Evolutionary conservation across 2,888 invertebrate genomes (phyloP), one percentile per base, ranked within the genome.

Genomic region (Gymnocheta viridis): DNA sequence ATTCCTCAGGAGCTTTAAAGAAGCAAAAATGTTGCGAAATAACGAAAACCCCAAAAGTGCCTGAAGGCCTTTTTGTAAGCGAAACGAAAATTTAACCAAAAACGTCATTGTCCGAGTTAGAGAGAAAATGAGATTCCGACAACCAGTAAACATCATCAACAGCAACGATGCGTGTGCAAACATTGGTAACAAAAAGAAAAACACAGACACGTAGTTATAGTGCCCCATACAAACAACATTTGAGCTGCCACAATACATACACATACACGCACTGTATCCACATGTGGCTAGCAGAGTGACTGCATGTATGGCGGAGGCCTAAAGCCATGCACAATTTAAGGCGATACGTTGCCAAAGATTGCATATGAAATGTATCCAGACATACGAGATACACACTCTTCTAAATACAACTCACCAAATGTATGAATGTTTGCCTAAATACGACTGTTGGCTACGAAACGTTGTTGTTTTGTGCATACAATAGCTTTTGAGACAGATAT

Each of bases 111-210:
- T 49, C 49, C 54, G 72, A 69, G 77, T 81, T 81, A 69, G 67
- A 77, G 77, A 72, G 72, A 73, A 47, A 32, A 58, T 14, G 32
- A 47, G 70, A 72, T 19, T 56, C 47, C 62, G 81, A 78, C 84
- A 81, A 81, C 64, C 81, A 84, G 77, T 77, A 74, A 84, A 81
- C 69, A 81, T 81, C 77, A 81, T 67, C 81, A 80, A 54, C 76
- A 72, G 62, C 72, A 67, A 60, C 47, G 54, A 84, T 84, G 84
- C 81, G 73, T 83, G 76, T 78, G 73, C 54, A 78, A 84, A 84
- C 84, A 84, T 73, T 54, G 81, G 38, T 69, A 69, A 64, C 77
- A 73, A 81, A 74, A 32, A 47, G 6, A 47, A 47, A 5, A 47
- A 27, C 24, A 19, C 29, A 19, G 32, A 29, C 35, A 67, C 24